Evolutionary conservation across 2,888 invertebrate genomes (phyloP), one percentile per base, ranked within the genome.

Genomic region (Brenthis ino): DNA sequence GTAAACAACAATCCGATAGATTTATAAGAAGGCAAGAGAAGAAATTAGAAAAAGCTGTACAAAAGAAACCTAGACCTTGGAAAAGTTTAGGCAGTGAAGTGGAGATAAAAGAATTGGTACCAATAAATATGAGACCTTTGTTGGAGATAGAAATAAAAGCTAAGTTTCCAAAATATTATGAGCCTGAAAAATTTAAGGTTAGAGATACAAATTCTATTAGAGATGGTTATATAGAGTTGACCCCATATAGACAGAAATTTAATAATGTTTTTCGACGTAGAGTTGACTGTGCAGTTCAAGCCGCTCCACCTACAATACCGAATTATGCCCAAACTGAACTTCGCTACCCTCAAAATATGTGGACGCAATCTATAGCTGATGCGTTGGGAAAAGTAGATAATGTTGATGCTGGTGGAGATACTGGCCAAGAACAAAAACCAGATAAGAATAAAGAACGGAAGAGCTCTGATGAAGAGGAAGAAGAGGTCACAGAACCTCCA

Each of bases 221-320:
- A 64, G 96, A 96, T 83, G 96, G 96, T 13, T 96, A 94, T 75
- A 93, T 95, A 68, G 96, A 96, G 78, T 82, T 97, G 37, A 83
- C 93, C 63, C 94, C 95, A 11, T 92, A 88, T 53, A 94, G 94
- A 47, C 90, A 93, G 64, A 93, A 90, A 20, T 94, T 94, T 71
- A 91, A 93, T 51, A 95, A 94, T 79, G 85, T 96, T 6, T 85
- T 84, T 54, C 93, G 93, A 65, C 93, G 87, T 60, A 88, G 95
- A 78, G 89, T 96, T 12, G 94, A 95, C 71, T 88, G 89, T 12
- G 93, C 82, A 0, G 83, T 91, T 11, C 96, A 96, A 83, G 94
- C 93, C 3, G 93, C 94, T 14, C 94, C 95, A 0, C 69, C 82
- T 0, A 86, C 80, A 58, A 70, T 83, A 0, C 79, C 89, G 16